Conservation (phyloP, 2,797 vertebrate genomes). For the Calcarius lapponicus region DNA sequence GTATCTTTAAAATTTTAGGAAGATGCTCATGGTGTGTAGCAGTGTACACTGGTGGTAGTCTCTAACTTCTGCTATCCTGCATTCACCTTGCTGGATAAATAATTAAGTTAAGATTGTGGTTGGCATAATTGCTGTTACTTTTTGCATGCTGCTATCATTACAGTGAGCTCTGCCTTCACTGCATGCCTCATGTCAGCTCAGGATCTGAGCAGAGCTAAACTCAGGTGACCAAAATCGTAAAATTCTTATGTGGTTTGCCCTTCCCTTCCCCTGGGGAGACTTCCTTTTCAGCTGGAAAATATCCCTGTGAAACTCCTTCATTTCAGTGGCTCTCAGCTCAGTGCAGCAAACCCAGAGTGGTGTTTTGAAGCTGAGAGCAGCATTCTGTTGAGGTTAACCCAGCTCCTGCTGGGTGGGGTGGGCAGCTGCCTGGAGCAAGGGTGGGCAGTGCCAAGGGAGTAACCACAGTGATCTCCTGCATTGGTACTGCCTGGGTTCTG, state of each 20-base stretch:
- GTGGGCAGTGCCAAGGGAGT: background rate
- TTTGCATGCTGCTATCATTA: background rate
- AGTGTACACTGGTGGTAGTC: background rate
- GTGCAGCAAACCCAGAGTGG: fast-evolving
- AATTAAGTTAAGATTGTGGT: background rate
- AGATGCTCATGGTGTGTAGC: background rate
- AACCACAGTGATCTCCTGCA: fast-evolving
- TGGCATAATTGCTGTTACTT: background rate
- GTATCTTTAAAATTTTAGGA: background rate
- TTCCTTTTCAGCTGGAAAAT: background rate
- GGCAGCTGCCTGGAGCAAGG: fast-evolving
- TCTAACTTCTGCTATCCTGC: background rate
- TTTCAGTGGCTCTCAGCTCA: background rate
- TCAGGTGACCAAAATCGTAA: background rate
- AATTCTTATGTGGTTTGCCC: background rate
- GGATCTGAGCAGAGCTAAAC: background rate
- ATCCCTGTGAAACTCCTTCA: background rate
- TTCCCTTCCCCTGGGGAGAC: background rate
- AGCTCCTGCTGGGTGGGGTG: background rate
- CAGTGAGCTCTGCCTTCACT: background rate
- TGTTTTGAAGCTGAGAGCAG: background rate
- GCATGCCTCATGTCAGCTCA: background rate
- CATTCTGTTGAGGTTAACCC: background rate
- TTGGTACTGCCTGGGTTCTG: background rate
- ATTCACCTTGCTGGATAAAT: background rate